Conservation (phyloP, 2,888 invertebrate species). For the Gryllus longicercus region DNA sequence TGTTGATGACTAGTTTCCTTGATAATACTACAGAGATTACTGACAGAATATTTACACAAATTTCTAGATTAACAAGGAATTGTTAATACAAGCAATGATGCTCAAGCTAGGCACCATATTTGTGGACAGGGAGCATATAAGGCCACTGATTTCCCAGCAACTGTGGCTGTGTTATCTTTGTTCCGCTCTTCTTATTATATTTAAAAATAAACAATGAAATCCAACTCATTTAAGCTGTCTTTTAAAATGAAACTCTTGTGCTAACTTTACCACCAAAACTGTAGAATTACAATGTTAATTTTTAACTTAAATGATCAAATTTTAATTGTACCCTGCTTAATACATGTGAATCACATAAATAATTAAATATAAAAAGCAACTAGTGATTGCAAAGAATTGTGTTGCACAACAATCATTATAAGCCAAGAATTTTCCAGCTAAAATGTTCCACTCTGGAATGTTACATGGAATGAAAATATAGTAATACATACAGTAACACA, state of each 20-base stretch:
- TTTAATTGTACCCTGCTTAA: background rate
- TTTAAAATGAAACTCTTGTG: too few species aligned
- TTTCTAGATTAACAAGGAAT: background rate
- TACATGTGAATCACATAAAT: background rate
- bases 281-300: too few species aligned
- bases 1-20: slow-evolving; percentile 28
- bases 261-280: too few species aligned
- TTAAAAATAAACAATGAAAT: too few species aligned
- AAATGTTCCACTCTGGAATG: background rate
- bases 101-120: background rate
- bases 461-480: background rate
- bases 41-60: background rate
- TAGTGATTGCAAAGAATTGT: background rate
- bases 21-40: slow-evolving; percentile 22
- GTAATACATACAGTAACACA: background rate
- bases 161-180: background rate
- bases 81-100: background rate
- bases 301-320: background rate
- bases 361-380: background rate
- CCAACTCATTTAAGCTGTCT: too few species aligned
- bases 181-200: background rate
- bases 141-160: background rate
- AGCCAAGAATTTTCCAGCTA: background rate
- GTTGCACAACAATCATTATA: background rate
- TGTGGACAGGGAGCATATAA: background rate